Base-by-base conservation (phyloP, 1,140 invertebrate species). In the Argopecten irradians region DNA sequence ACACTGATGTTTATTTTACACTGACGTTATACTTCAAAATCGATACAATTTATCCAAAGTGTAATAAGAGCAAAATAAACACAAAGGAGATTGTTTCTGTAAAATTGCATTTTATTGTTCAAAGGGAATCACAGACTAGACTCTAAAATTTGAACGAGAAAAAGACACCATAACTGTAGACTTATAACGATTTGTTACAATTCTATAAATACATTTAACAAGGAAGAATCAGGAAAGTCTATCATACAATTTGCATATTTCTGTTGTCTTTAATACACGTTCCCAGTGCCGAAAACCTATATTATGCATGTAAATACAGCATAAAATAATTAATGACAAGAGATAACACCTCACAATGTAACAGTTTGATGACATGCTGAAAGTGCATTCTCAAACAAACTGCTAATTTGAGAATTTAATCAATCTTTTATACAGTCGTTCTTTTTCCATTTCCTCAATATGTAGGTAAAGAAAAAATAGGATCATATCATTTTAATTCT, bases 61-160 rank as follows among this genome's bases (percentile, higher is more conserved):
- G 43, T 46, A 46, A 46, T n/a, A n/a, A 16, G 14, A 71, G 1
- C 5, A 71, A 55, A 55, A 55, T 5, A 22, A 28, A n/a, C 55
- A 71, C 55, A 28, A 28, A 5, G n/a, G n/a, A n/a, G 2, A 28
- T 71, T 28, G 28, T 8, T 71, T 71, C 55, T 71, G 55, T 71
- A 71, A 71, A 71, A 71, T 71, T 71, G 55, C 55, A 71, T 71
- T 71, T 71, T 71, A 28, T 5, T 46, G 43, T 71, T 71, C 5
- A 71, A 71, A 71, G 55, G 55, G 55, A 71, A 71, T 71, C 55
- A 71, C 55, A 71, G 55, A 71, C 55, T 71, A 71, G 55, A 71
- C 55, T 22, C 55, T 71, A 71, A 71, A 16, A 28, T 5, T 16
- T n/a, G 11, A 71, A 71, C 22, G 14, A 19, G 22, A 19, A 46